A percentile compares a stretch with the other conserved stretches of the same genome.
phyloP scores from a whole-genome alignment of 2,888 invertebrate species.

The Volucella zonaria region DNA sequence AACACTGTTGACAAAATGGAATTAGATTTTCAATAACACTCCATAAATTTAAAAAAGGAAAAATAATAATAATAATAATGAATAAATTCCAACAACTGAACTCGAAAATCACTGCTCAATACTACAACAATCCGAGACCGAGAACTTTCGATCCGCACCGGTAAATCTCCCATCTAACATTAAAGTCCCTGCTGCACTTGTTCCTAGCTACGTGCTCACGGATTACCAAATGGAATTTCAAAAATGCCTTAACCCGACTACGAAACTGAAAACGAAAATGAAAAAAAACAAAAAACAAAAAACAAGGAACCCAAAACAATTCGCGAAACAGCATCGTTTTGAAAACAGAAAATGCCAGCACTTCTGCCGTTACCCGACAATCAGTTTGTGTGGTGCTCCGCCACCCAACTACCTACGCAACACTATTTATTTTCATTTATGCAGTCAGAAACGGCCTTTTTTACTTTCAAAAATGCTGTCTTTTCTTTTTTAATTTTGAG shows the following conservation, averaged over 20 bases:
- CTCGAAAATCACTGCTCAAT: conserved; percentile 43
- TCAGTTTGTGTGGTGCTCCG: conserved; percentile 62
- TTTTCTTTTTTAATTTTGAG: neutral
- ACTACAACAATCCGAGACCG: conserved; percentile 54
- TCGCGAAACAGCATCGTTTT: conserved; percentile 50
- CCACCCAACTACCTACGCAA: conserved; percentile 69
- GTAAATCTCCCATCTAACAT: conserved; percentile 75
- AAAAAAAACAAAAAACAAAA: conserved; percentile 17
- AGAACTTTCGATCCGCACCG: conserved; percentile 74
- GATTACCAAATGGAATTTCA: conserved; percentile 73
- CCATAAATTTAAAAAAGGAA: conserved; percentile 20
- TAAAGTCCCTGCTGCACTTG: conserved; percentile 72
- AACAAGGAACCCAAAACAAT: conserved; percentile 13
- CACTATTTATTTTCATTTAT: conserved; percentile 67
- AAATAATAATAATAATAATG: conserved; percentile 44
- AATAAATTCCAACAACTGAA: conserved; percentile 46
- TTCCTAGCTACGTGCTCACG: conserved; percentile 62
- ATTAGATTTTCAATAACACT: conserved; percentile 1
- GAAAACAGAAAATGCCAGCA: conserved; percentile 71
- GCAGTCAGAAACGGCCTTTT: conserved; percentile 49
- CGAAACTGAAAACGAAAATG: conserved; percentile 45
- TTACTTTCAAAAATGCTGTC: neutral
- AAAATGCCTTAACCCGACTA: conserved; percentile 69
- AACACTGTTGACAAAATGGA: neutral
- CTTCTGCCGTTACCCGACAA: conserved; percentile 50